Base-by-base conservation (phyloP, 2,797 vertebrate species). In the Esox masquinongy region DNA sequence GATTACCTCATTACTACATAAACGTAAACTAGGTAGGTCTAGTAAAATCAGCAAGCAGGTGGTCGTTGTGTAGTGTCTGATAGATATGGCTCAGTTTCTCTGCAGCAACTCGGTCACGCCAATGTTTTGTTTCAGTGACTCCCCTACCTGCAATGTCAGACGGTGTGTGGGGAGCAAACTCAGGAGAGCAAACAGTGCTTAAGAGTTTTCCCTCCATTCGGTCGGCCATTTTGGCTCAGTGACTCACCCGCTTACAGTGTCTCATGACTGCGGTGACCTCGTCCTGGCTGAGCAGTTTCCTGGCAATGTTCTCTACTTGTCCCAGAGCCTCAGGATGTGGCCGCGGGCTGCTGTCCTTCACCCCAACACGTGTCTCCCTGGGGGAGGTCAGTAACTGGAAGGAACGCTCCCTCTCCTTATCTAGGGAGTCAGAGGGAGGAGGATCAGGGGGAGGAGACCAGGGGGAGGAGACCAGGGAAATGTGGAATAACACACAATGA, bases 191-290 rank as follows among this genome's bases (percentile, higher is more conserved):
- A 56, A 8, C 16, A 56, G 5, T n/a, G 7, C n/a, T 56, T n/a
- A 39, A 61, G 56, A 11, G 11, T 24, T 59, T 59, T 59, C 56
- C n/a, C n/a, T 22, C 56, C 77, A 72, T 5, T 31, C 53, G 70
- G 68, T 63, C 24, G 16, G 59, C 69, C 1, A 74, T 76, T 79
- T 77, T 11, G 29, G 16, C 19, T 63, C 43, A 61, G 22, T 31
- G 70, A 77, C 93, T 70, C 88, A 99, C 98, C 93, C 95, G 93
- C 75, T 82, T 94, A 88, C 97, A 99, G 92, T 99, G 97, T 81
- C 97, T 96, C 86, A 97, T 95, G 85, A 99, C 92, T 0, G 97
- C 98, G 0, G 93, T 85, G 79, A 95, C 96, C 88, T 99, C 97
- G 0, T 99, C 97, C 0, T 95, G 93, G 34, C 93, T 95, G 74